Evolutionary conservation across 1,140 invertebrate genomes (phyloP), one percentile per base, ranked within the genome.

Genomic region (Nasonia vitripennis): DNA sequence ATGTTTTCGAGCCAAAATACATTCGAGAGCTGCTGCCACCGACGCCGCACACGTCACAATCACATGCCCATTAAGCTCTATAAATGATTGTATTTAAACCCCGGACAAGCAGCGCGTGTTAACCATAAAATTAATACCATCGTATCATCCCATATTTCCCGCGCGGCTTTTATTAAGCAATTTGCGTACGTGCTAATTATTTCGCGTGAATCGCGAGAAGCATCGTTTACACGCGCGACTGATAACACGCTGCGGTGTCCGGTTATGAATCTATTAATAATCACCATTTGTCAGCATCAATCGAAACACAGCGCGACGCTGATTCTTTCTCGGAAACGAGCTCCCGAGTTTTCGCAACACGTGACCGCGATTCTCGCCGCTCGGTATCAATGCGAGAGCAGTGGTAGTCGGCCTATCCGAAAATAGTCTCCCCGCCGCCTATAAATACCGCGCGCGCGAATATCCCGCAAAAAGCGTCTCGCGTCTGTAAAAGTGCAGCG

Each of bases 401-500:
- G 7, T 62, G n/a, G 55, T 62, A 20, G 6, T 3, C 37, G 23
- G 1, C 9, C 51, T 4, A 2, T 12, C 4, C 17, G 3, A 73
- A 84, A 79, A 84, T 84, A 79, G 31, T 14, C 51, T 14, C 17
- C 20, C 0, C 12, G 41, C 4, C 31, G 9, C 23, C 45, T 84
- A 73, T 84, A 79, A 84, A 84, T 79, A 84, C 17, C 0, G 86
- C 67, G 78, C 71, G 73, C 81, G 31, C 55, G 67, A 81, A 86
- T 83, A 86, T 87, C 83, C 34, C 85, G 73, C 62, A 45, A 37
- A 75, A 45, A 75, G 74, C 70, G 83, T 86, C 79, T 78, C 27
- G 68, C 51, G 87, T 87, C 87, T 88, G 78, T 86, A 88, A 88
- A 88, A 88, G 87, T 88, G n/a, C 27, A 27, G 27, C 48, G 48